Evolutionary conservation across 2,888 invertebrate species (phyloP).

Genomic region (Tillus elongatus): DNA sequence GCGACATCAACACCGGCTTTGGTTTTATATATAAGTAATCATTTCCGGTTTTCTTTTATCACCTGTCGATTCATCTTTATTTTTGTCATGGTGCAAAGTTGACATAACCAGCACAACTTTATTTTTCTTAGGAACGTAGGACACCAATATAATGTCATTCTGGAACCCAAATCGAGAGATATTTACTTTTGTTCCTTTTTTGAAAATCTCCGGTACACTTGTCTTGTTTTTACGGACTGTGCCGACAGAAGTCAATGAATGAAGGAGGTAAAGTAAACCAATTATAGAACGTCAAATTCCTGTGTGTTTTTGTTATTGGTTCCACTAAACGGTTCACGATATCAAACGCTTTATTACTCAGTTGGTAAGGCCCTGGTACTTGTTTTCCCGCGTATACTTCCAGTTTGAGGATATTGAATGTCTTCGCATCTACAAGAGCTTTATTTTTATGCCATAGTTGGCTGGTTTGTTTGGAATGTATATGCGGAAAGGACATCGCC

Average conservation of each 20-base stretch:
- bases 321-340: conserved; percentile 15
- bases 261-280: conserved; percentile 27
- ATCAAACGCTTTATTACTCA: conserved; percentile 11
- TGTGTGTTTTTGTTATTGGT: conserved; percentile 13
- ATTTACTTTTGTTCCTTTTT: too few species aligned
- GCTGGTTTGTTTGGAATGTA: conserved; percentile 13
- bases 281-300: conserved; percentile 27
- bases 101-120: conserved; percentile 20
- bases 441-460: too few species aligned
- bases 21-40: too few species aligned
- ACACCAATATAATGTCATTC: conserved; percentile 24
- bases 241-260: too few species aligned
- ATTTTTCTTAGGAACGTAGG: conserved; percentile 23
- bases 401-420: too few species aligned
- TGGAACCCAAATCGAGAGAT: conserved; percentile 29
- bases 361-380: too few species aligned
- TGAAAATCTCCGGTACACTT: too few species aligned
- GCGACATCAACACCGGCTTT: conserved; percentile 27
- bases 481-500: conserved; percentile 13
- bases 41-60: conserved; percentile 18
- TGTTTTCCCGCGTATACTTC: too few species aligned
- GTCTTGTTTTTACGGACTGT: too few species aligned
- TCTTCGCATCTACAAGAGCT: too few species aligned
- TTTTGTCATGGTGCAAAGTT: conserved; percentile 18
- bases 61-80: conserved; percentile 20